Base-by-base conservation (phyloP, 1,140 invertebrate species). In the Eulimnadia texana region DNA sequence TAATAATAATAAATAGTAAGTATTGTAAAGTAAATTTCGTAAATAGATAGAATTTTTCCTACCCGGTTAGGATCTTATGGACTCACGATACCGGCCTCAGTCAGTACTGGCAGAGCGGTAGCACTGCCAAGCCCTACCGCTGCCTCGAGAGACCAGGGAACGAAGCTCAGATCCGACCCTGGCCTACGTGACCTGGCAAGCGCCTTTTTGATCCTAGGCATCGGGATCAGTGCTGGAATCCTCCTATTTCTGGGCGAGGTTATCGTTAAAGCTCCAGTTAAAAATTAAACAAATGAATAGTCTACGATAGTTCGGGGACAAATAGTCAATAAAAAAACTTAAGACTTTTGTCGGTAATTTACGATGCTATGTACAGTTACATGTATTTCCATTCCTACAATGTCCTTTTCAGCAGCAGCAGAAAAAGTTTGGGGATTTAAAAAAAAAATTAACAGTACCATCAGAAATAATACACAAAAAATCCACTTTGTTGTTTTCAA, bases 311-410 rank as follows among this genome's bases (percentile, higher is more conserved):
- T n/a, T n/a, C n/a, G n/a, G n/a, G n/a, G n/a, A n/a, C n/a, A n/a
- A n/a, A n/a, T n/a, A n/a, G n/a, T n/a, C n/a, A n/a, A n/a, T n/a
- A n/a, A n/a, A n/a, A n/a, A n/a, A n/a, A n/a, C n/a, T n/a, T n/a
- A n/a, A n/a, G n/a, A n/a, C n/a, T n/a, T n/a, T n/a, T n/a, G n/a
- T n/a, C n/a, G n/a, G n/a, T n/a, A n/a, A n/a, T 54, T 54, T 54
- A 54, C 52, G 52, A 54, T 54, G 23, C 52, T 54, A 54, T 54
- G 52, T 54, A 54, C 52, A 54, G 52, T 54, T 27, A 54, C 52
- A 54, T 54, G 52, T 54, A 54, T 54, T 54, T 54, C 52, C 52
- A 54, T 54, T 54, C 52, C 52, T 54, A 54, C 52, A 54, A 54
- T 54, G 52, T n/a, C n/a, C 22, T 54, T 54, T 54, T 54, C 52